phyloP scores from a whole-genome alignment of 92 coral and sea anemone genomes.

The Actinernus sp. region DNA sequence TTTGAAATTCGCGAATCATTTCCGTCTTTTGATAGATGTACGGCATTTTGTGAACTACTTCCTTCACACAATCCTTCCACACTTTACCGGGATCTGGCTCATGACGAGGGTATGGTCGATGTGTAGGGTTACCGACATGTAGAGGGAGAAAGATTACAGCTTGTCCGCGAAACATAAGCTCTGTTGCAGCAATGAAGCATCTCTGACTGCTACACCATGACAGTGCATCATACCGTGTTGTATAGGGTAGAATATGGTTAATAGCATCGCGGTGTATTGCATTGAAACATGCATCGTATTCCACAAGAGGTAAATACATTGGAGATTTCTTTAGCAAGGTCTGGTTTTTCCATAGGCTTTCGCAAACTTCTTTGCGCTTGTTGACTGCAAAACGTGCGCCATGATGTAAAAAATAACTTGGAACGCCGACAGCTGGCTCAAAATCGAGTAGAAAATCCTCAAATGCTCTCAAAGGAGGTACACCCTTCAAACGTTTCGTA shows the following conservation, averaged over 20 bases:
- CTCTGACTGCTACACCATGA: conserved; percentile 58
- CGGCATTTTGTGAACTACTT: conserved; percentile 4
- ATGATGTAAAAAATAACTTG: conserved; percentile 32
- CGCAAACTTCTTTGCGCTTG: conserved; percentile 22
- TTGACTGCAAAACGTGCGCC: conserved; percentile 9
- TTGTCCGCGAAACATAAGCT: conserved; percentile 49
- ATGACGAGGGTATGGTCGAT: conserved; percentile 34
- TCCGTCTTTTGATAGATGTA: not conserved
- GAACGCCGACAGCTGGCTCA: conserved; percentile 48
- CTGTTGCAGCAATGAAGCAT: conserved; percentile 30
- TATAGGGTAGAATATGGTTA: conserved; percentile 33
- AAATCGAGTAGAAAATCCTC: conserved; percentile 46
- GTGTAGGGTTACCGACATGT: conserved; percentile 2
- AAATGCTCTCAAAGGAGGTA: conserved; percentile 48
- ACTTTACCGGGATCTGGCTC: conserved; percentile 10
- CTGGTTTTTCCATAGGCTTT: not conserved
- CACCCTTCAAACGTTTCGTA: not conserved
- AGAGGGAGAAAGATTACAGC: conserved; percentile 39
- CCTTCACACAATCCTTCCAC: conserved; percentile 33
- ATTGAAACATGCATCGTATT: conserved; percentile 44
- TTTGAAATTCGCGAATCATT: conserved; percentile 16
- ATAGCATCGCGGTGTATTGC: conserved; percentile 33
- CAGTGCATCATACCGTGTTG: conserved; percentile 14
- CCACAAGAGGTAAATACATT: conserved; percentile 12
- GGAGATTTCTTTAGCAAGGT: not conserved